phyloP scores from a whole-genome alignment of 2,888 invertebrate genomes.

The Noctua pronuba region DNA sequence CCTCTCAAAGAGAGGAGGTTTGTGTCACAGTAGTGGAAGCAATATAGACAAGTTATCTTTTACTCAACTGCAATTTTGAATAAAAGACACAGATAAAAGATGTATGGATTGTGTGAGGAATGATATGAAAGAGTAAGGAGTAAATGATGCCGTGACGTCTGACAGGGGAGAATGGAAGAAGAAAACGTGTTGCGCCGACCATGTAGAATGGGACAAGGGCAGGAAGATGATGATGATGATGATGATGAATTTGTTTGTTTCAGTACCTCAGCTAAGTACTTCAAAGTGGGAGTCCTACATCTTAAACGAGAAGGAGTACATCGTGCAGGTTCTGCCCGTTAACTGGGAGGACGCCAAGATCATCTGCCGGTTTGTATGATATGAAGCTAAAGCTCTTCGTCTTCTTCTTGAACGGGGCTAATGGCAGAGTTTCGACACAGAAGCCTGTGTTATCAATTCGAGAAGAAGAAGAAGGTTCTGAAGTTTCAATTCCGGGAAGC shows the following conservation, averaged over 20 bases:
- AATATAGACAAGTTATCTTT: neutral
- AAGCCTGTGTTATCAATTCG: neutral
- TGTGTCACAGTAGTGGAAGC: neutral
- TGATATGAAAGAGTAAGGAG: neutral
- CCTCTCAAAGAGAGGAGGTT: no score
- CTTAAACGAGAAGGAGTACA: slow-evolving; percentile 83
- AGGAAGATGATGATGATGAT: neutral
- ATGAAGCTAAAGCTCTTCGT: neutral
- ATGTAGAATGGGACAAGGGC: neutral
- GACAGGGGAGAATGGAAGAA: neutral
- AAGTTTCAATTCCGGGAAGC: neutral
- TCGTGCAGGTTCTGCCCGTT: slow-evolving; percentile 85
- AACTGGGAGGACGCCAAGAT: slow-evolving; percentile 87
- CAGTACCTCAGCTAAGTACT: slow-evolving; percentile 79
- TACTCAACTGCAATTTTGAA: neutral
- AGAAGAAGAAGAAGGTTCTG: neutral
- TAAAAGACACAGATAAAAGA: neutral
- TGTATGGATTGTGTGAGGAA: neutral
- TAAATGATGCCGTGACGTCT: neutral
- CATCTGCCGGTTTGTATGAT: slow-evolving; percentile 66
- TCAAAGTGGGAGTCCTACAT: slow-evolving; percentile 83
- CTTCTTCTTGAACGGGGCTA: neutral
- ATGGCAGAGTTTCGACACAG: neutral
- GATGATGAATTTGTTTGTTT: slow-evolving; percentile 57
- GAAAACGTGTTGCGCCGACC: neutral